Percentiles rank a stretch among this genome's conserved stretches.
Evolutionary conservation across 2,113 vertebrate genomes (phyloP).

Genomic region (Turnix velox): DNA sequence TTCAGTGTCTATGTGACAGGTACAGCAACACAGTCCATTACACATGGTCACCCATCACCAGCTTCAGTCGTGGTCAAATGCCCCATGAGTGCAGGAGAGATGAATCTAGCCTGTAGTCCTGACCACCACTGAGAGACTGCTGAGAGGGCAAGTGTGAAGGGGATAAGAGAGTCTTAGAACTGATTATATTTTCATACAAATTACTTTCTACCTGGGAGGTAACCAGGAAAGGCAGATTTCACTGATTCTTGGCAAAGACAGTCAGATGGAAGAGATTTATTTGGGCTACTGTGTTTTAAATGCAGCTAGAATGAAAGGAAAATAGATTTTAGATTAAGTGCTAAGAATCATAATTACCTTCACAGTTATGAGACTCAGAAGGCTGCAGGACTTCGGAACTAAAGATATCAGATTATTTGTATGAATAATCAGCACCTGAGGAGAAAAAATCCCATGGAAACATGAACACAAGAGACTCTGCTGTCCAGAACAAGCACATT

Average conservation of each 20-base stretch:
- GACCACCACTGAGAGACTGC: not conserved
- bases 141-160: not conserved
- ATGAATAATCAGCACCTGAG: slow-evolving; percentile 88
- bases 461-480: not conserved
- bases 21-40: not conserved
- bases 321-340: not conserved
- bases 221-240: not conserved
- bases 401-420: slow-evolving; percentile 83
- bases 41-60: not conserved
- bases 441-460: not conserved
- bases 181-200: not conserved
- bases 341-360: slow-evolving; percentile 75
- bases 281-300: not conserved
- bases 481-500: not conserved
- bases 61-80: not conserved
- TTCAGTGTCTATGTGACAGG: not conserved
- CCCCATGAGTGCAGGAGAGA: not conserved
- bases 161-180: not conserved
- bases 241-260: not conserved
- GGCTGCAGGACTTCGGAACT: slow-evolving; percentile 85
- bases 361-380: slow-evolving; percentile 78
- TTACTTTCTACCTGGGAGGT: not conserved
- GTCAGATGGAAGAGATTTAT: not conserved
- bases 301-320: not conserved
- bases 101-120: not conserved